Percentiles rank a stretch among this genome's conserved stretches.
Evolutionary conservation across 2,797 vertebrate genomes (phyloP).

Genomic region (Xyrichtys novacula): DNA sequence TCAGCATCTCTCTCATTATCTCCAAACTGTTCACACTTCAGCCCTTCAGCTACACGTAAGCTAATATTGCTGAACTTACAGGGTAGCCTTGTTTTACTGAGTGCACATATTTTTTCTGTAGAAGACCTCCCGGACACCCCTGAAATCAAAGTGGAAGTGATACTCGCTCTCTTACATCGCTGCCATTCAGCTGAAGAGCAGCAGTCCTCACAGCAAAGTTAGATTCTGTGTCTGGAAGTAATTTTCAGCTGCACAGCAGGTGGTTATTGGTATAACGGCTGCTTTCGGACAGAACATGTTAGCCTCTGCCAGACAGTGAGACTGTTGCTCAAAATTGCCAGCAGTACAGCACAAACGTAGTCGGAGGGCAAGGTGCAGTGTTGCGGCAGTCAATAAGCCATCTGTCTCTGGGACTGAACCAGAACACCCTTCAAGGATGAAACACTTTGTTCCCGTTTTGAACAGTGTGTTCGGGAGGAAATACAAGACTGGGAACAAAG

Average conservation of each 20-base stretch:
- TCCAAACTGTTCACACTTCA: too few species aligned
- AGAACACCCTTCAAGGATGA: constrained; percentile 40
- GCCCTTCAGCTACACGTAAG: too few species aligned
- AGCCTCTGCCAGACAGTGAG: constrained; percentile 48
- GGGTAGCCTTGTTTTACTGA: background rate
- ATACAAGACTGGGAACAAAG: constrained; percentile 4
- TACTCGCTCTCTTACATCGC: constrained; percentile 1
- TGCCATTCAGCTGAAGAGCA: constrained; percentile 30
- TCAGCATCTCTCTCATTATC: too few species aligned
- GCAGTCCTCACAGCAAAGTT: constrained; percentile 39
- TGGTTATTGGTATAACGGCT: constrained; percentile 54
- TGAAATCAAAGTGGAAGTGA: constrained; percentile 56
- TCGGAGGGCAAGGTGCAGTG: constrained; percentile 41
- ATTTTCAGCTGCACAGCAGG: constrained; percentile 66
- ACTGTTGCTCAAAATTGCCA: constrained; percentile 58
- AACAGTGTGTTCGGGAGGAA: constrained; percentile 1
- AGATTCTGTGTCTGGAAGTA: constrained; percentile 55
- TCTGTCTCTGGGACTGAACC: constrained; percentile 37
- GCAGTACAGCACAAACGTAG: constrained; percentile 49
- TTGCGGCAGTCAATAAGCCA: constrained; percentile 52
- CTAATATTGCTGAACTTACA: background rate
- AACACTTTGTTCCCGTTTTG: constrained; percentile 26
- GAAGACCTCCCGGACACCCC: constrained; percentile 7
- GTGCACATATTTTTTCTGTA: background rate
- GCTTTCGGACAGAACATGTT: constrained; percentile 55